Evolutionary conservation across 1,140 invertebrate genomes (phyloP), one percentile per base, ranked within the genome.

Genomic region (Steinernema khuongi): DNA sequence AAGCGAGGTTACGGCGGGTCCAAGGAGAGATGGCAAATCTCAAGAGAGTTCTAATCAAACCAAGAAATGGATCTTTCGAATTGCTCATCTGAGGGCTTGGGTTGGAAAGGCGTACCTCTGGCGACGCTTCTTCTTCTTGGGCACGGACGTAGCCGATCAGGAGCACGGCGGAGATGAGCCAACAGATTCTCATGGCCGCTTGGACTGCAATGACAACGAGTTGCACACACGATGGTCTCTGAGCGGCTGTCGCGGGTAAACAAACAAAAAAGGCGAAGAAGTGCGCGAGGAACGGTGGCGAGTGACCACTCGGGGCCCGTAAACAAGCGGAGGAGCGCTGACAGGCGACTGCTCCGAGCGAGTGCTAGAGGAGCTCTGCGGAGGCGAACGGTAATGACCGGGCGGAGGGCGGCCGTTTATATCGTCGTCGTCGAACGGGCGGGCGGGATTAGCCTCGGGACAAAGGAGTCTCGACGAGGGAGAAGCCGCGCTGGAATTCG

Each of bases 391-490:
- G 50, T 60, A 60, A 60, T 60, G 50, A 60, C 50, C 50, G 11
- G 50, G 7, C 11, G 22, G 50, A 26, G 22, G 50, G 50, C 50
- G 11, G 50, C 19, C 4, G 50, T 22, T 60, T 60, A 60, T 60
- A 60, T 60, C 26, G 26, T 17, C 11, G 50, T 60, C 50, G 7
- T 60, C n/a, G 7, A n/a, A 41, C 36, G 7, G 36, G 36, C 36
- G 50, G 50, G 50, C 50, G 50, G 50, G 50, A 60, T 60, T 60
- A n/a, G 50, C 50, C 50, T 60, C 50, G 50, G 50, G 50, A 60
- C 50, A 60, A 60, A 60, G 50, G 19, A 60, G 50, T 60, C 50
- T 22, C 50, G 50, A 11, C 14, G 22, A 22, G 26, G 50, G 19
- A 60, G 50, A 60, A 60, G 50, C 50, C 50, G 50, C 50, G 14